Evolutionary conservation across 2,113 vertebrate genomes (phyloP), one percentile per base, ranked within the genome.

Genomic region (Turnix velox): DNA sequence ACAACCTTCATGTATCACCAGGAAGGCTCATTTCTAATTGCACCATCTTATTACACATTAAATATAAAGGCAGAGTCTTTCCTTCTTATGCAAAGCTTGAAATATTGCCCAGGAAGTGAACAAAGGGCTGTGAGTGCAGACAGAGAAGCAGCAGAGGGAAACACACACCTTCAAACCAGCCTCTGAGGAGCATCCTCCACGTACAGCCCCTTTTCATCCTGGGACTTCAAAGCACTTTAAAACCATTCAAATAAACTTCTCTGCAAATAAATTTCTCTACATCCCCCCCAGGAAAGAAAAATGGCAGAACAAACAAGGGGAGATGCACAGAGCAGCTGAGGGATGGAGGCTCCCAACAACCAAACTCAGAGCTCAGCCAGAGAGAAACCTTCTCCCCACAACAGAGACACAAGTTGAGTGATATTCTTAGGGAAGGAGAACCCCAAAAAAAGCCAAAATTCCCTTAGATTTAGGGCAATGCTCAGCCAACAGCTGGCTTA

Each of bases 371-470:
- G 6, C 0, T 39, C 42, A 28, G 5, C 13, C 3, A 16, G 27
- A 33, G 12, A 24, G 20, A 22, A 63, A 8, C 0, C 2, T 10
- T 3, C 3, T n/a, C 30, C 27, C n/a, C 25, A 54, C 2, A 1
- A 0, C 24, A 2, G 13, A 31, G 63, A 10, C 33, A 7, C 15
- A 13, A 14, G 2, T 1, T 9, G 65, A 65, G 23, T 15, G 5
- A 7, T 2, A 5, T 23, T 46, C 18, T 48, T 4, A 10, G 9
- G 2, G 0, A 10, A 10, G 15, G 14, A 28, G 30, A 3, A 42
- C 24, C 24, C 24, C 59, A 31, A 14, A 27, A 16, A 7, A 18
- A 27, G 31, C 25, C 8, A 11, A 2, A 52, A 1, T 7, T 37
- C 4, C 9, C 5, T 9, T 2, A 24, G 35, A 25, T 35, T 39